Evolutionary conservation across 2,888 invertebrate genomes (phyloP), one percentile per base, ranked within the genome.

Genomic region (Lasioglossum pauxillum): DNA sequence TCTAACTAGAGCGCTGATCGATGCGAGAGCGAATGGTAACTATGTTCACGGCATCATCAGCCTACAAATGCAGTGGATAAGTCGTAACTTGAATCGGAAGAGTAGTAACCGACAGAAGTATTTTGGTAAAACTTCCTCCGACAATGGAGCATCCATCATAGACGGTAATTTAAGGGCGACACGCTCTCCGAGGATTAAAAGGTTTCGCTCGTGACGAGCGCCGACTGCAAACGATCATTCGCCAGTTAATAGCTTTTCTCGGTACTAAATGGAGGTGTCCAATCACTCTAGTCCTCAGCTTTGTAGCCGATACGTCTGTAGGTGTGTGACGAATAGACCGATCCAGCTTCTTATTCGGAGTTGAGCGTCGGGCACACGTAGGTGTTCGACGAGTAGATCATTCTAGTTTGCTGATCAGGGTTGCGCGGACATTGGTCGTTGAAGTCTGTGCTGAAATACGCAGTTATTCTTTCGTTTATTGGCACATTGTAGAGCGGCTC

Each of bases 361-460:
- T 57, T 31, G 31, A 44, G 44, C 74, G 53, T 46, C n/a, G 44
- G 41, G 8, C 41, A 41, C 19, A 75, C 41, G 83, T 83, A 84
- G 84, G 84, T 84, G 84, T 83, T 60, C 83, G 60, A 49, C 74
- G 41, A 60, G 41, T 57, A 75, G 75, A 75, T 57, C 71, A 44
- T 72, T 72, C 71, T 44, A 44, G 71, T 44, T 44, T 41, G 69
- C 23, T 38, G 69, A n/a, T 41, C 69, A 69, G 69, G 69, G 38
- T 41, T 53, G 53, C 23, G 38, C 35, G 38, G 38, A 69, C 69
- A 69, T 38, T 69, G 35, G 69, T 5, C 69, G 69, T 1, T 31
- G 67, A 31, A 1, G 53, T 53, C 23, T 23, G 53, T 53, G 35
- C 19, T 35, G 35, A 8, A 67, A 67, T 67, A 19, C 67, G 5